Base-by-base conservation (phyloP, 1,140 invertebrate genomes). In the Drosophila truncata region DNA sequence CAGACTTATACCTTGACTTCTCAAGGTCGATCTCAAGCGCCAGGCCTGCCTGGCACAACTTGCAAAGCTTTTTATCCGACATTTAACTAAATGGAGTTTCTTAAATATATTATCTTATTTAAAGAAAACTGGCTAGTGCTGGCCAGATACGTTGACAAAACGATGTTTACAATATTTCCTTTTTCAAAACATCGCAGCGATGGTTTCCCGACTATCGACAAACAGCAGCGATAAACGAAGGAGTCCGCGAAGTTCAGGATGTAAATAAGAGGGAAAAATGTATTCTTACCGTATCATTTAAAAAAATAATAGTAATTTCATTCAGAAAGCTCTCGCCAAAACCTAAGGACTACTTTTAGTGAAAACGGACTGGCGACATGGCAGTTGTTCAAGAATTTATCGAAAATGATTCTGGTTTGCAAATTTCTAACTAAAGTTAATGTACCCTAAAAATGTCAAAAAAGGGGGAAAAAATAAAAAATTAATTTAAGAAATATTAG, bases 1-100 rank as follows among this genome's bases (percentile, higher is more conserved):
- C 37, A 16, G 25, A 29, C 25, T 66, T 65, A 2, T 55, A 33
- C 10, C 23, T 41, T 4, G 35, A 11, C 16, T 41, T 35, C 5
- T 67, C 47, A 5, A 42, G 46, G 13, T 61, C 39, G 9, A 52
- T 23, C 10, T 42, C 27, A 3, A 25, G 7, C 0, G 46, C 61
- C 8, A 1, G 10, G 9, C 47, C 46, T 0, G n/a, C 11, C n/a
- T 47, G 20, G 25, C 74, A 77, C 33, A 77, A 18, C 23, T 35
- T 39, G 11, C 74, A 77, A 11, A 52, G n/a, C 4, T 18, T 10
- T 20, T 33, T 27, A 1, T 44, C n/a, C 14, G 27, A 3, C 62
- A 69, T 69, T 42, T 8, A 20, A 6, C 8, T 9, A 2, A 49
- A 27, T n/a, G 8, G 6, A 52, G n/a, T 10, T 20, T 10, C 13